Evolutionary conservation across 2,113 vertebrate genomes (phyloP), one percentile per base, ranked within the genome.

Genomic region (Oostethus manadensis): DNA sequence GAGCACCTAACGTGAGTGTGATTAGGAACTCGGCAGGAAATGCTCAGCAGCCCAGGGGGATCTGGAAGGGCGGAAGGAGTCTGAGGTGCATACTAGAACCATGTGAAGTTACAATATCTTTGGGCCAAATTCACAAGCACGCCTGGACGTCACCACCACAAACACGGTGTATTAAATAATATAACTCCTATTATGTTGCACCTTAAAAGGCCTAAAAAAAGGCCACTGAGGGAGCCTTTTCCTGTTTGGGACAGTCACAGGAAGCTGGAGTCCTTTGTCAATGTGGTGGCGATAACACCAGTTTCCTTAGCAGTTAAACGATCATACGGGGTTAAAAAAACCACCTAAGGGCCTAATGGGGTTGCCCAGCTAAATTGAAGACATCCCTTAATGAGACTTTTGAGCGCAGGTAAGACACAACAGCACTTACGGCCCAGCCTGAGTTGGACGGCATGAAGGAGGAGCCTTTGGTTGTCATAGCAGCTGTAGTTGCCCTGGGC

Each of bases 401-500:
- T n/a, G n/a, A 13, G 22, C 48, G 15, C 21, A 26, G 60, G 71
- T 33, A 51, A 66, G 62, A 66, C 40, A 46, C 50, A 50, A 22
- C 51, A 50, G 60, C 48, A 90, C 91, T 89, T 80, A 92, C 91
- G 26, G 22, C 91, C 91, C 59, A 92, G 86, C 10, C 63, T 64
- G 45, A 92, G 84, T 58, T 13, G 76, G 73, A 84, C 56, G 1
- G 79, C 76, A 58, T 76, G 76, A 29, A 90, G 78, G 68, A 88
- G 74, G 29, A 65, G 46, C 33, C 87, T 87, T 2, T 17, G 74
- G 68, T 62, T 22, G 64, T 88, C 78, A 46, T 88, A 79, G 78
- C 91, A 92, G 82, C 89, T 90, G 84, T 92, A 92, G 81, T 86
- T 75, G 54, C 91, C 91, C 75, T 91, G 88, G 13, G 87, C 85